Conservation (phyloP, 2,888 invertebrate species). For the Quadroppia sp. region DNA sequence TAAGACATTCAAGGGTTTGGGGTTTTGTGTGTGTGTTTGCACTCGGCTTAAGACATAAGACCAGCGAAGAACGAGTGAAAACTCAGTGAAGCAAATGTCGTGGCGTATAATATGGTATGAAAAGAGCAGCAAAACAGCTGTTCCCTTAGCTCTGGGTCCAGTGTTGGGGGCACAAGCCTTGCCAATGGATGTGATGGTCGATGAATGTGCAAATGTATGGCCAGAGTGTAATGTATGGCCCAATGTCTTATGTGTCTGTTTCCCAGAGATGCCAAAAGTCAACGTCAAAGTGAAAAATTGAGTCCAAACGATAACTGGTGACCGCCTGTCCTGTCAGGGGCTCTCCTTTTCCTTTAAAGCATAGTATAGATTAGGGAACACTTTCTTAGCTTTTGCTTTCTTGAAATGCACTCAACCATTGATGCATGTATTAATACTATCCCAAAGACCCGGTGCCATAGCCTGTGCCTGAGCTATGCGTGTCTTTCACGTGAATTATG, state of each 20-base stretch:
- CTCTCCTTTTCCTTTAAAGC: background rate
- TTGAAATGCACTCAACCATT: background rate
- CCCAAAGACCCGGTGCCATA: background rate
- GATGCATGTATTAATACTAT: slow-evolving; percentile 6
- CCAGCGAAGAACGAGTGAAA: background rate
- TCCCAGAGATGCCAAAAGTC: background rate
- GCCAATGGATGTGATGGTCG: background rate
- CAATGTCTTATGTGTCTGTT: background rate
- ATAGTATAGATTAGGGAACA: background rate
- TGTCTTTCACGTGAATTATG: background rate
- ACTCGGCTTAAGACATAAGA: background rate
- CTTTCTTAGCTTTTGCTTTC: background rate
- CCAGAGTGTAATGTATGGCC: too few species aligned
- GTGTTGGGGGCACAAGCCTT: too few species aligned
- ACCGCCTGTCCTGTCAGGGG: slow-evolving; percentile 19
- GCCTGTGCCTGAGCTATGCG: background rate
- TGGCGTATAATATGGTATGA: slow-evolving; percentile 13
- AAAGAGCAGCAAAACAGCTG: slow-evolving; percentile 10
- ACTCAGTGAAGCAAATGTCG: slow-evolving; percentile 14
- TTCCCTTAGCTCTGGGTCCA: background rate
- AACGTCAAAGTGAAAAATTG: slow-evolving; percentile 22
- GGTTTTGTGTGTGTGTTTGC: background rate
- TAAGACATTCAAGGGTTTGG: background rate
- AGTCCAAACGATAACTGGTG: slow-evolving; percentile 20
- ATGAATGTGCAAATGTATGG: slow-evolving; percentile 12